These are phyloP conservation scores for Chionomys nivalis DNA, from an alignment of 2,113 vertebrate species.

Conservation along the genomic window DNA sequence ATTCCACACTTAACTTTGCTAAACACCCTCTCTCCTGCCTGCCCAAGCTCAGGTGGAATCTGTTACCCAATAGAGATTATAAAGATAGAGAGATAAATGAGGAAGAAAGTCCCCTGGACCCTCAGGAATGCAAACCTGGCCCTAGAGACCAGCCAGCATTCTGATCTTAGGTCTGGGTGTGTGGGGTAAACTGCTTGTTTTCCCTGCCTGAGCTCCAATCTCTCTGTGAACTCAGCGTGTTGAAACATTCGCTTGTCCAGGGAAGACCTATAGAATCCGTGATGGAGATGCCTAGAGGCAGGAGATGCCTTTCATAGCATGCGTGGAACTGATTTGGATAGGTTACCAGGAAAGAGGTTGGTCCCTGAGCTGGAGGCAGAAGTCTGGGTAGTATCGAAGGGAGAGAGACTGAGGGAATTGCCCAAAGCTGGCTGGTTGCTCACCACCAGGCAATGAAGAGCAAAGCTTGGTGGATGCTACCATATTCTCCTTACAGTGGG, in stretches of 20 bases:
- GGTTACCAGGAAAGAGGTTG: background rate
- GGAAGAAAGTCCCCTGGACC: background rate
- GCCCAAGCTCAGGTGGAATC: background rate
- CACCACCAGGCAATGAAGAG: fast-evolving
- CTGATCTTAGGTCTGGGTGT: background rate
- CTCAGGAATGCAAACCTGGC: background rate
- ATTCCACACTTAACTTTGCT: background rate
- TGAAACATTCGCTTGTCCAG: background rate
- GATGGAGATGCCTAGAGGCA: background rate
- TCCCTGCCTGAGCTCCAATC: background rate
- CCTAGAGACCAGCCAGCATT: background rate
- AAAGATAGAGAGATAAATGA: background rate
- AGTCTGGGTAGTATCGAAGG: background rate
- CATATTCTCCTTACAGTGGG: background rate
- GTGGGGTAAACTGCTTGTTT: background rate
- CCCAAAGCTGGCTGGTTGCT: background rate
- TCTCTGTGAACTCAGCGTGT: background rate
- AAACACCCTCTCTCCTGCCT: background rate
- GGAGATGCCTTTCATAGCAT: background rate
- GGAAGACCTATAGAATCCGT: background rate
- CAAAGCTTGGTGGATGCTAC: background rate
- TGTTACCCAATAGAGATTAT: background rate
- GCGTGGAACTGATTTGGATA: background rate
- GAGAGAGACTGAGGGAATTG: background rate
- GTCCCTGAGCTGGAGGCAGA: background rate